Percentiles rank a stretch among this genome's conserved stretches.
These are phyloP conservation scores for Desmophyllum pertusum DNA, from an alignment of 92 coral and sea anemone species.

Conservation along the genomic window DNA sequence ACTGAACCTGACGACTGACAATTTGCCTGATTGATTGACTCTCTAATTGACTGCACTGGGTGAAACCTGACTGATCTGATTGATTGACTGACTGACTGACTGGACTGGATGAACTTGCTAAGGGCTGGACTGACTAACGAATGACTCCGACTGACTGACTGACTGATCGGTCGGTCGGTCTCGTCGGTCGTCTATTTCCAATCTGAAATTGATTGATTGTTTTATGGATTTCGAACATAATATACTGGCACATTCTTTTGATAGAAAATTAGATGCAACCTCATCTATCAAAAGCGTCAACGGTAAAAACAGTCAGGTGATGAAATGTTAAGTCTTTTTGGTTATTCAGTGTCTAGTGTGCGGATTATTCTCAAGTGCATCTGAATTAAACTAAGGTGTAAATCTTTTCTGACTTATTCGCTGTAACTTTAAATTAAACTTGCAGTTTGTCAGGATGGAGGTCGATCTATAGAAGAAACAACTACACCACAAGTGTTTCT, in stretches of 20 bases:
- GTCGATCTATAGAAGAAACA: slow-evolving; percentile 17
- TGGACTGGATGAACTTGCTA: not conserved
- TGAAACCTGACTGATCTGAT: not conserved
- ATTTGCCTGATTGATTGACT: not conserved
- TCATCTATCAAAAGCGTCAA: slow-evolving; percentile 37
- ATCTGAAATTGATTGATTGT: not conserved
- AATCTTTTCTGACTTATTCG: not conserved
- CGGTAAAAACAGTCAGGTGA: slow-evolving; percentile 26
- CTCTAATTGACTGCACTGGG: not conserved
- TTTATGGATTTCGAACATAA: too few relatives aligned
- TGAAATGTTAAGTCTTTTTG: slow-evolving; percentile 38
- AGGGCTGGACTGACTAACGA: not conserved
- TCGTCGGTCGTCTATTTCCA: too few relatives aligned
- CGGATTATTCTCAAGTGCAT: not conserved
- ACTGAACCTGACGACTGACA: not conserved
- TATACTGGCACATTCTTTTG: not conserved
- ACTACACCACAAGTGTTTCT: slow-evolving; percentile 23
- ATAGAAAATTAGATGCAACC: slow-evolving; percentile 24
- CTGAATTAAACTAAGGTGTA: not conserved
- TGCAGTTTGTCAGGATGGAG: slow-evolving; percentile 40
- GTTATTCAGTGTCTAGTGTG: not conserved
- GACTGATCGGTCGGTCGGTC: not conserved
- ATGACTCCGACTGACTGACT: not conserved
- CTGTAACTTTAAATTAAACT: not conserved
- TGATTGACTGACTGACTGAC: not conserved